Base-by-base conservation (phyloP, 2,888 invertebrate genomes). In the Prosapia bicincta region DNA sequence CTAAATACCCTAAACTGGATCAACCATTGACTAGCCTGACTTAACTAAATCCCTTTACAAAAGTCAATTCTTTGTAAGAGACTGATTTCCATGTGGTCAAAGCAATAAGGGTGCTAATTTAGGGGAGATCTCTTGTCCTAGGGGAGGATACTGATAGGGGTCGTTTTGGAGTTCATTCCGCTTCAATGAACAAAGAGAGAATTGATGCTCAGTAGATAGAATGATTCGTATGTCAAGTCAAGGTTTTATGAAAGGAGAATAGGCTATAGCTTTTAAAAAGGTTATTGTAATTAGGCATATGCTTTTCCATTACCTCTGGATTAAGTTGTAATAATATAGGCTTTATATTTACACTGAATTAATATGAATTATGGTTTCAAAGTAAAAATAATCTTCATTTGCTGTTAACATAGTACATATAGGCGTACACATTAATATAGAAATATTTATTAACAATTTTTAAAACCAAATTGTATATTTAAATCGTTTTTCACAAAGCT, bases 41-140 rank as follows among this genome's bases (percentile, higher is more conserved):
- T 54, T 20, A 54, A 54, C 54, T 54, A 54, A 38, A 54, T 54
- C 54, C 54, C 54, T 54, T 20, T 54, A 13, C 20, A 54, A 54
- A 54, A 54, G 54, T 54, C 54, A 54, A 54, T 54, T 20, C 54
- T 20, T 54, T 54, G 54, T 54, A 20, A 20, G 20, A 54, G 54
- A 54, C 54, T 54, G 54, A 54, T 54, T 54, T 54, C 54, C 54
- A 54, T 54, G 54, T 54, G 54, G 54, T 54, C 54, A 54, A 54
- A 54, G 54, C 54, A 54, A 54, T 54, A 54, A 54, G 20, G 54
- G 54, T 54, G 54, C 54, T 54, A 54, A 54, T 54, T 54, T 54
- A 54, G 54, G 54, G 54, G 54, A 54, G 54, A 54, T 54, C 13
- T 20, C 38, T 15, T 54, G 54, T 54, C 54, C 3, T 54, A 54